A percentile compares a stretch with the other conserved stretches of the same genome.
Conservation (phyloP, 2,888 invertebrate species). For the Catonia carolina region DNA sequence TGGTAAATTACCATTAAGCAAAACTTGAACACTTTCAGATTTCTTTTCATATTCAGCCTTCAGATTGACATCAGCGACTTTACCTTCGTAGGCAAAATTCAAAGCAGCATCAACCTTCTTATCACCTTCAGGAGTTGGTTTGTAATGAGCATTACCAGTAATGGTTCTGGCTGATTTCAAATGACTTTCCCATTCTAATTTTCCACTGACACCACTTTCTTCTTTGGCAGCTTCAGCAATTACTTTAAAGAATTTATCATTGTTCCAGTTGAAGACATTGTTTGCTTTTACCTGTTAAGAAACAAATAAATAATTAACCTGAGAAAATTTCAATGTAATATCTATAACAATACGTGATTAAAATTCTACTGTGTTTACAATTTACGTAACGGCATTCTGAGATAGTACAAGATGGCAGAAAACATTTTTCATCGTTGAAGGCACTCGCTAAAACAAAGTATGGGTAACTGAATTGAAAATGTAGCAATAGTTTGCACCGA, state of each 20-base stretch:
- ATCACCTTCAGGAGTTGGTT: conserved; percentile 12
- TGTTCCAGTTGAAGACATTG: conserved; percentile 48
- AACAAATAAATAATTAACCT: conserved; percentile 16
- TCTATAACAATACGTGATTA: neutral
- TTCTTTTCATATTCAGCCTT: conserved; percentile 38
- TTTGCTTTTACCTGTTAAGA: conserved; percentile 37
- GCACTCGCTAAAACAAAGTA: too few relatives aligned
- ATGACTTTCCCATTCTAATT: conserved; percentile 29
- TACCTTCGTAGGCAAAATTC: conserved; percentile 32
- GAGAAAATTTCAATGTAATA: neutral
- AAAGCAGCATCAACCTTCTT: conserved; percentile 23
- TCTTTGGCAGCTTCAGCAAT: conserved; percentile 38
- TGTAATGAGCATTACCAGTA: conserved; percentile 7
- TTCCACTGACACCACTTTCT: conserved; percentile 26
- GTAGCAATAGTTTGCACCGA: too few relatives aligned
- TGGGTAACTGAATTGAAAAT: too few relatives aligned
- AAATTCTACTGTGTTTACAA: neutral
- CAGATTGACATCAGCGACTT: conserved; percentile 35
- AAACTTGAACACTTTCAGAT: conserved; percentile 45
- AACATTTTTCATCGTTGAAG: too few relatives aligned
- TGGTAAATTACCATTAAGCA: conserved; percentile 45
- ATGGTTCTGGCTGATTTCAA: conserved; percentile 24
- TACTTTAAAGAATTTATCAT: conserved; percentile 44
- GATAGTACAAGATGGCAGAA: too few relatives aligned
- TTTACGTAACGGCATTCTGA: neutral